Conservation (phyloP, 2,888 invertebrate genomes). For the Crocallis elinguaria region DNA sequence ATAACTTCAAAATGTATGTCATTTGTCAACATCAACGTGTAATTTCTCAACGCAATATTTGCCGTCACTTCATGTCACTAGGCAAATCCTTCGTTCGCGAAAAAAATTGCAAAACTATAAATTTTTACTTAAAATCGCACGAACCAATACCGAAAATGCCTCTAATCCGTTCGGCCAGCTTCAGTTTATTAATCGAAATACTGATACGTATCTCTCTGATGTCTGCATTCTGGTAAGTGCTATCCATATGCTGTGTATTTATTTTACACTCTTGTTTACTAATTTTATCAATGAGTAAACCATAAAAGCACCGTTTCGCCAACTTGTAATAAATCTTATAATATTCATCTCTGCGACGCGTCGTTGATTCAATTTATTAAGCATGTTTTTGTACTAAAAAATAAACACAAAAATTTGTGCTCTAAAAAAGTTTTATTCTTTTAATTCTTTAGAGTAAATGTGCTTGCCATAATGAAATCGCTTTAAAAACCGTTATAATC, state of each 20-base stretch:
- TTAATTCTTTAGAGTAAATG: neutral
- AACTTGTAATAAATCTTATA: neutral
- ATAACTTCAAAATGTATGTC: neutral
- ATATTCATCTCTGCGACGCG: neutral
- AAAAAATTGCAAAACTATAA: constrained; percentile 17
- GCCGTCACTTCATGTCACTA: no score
- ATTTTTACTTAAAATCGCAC: constrained; percentile 21
- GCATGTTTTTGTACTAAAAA: neutral
- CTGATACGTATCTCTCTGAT: constrained; percentile 76
- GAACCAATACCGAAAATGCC: constrained; percentile 61
- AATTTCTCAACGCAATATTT: constrained; percentile 43
- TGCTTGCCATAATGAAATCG: neutral
- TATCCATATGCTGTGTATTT: constrained; percentile 51
- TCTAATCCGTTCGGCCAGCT: constrained; percentile 72
- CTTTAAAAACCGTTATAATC: neutral
- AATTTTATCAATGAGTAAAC: constrained; percentile 46
- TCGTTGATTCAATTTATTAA: neutral
- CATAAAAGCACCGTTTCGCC: constrained; percentile 1
- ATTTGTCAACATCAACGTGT: neutral
- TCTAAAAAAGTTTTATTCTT: neutral
- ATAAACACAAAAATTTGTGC: neutral
- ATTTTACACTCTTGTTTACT: constrained; percentile 30
- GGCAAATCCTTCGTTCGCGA: constrained; percentile 19
- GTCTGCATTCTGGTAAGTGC: constrained; percentile 83
- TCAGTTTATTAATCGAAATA: constrained; percentile 80